Base-by-base conservation (phyloP, 1,140 invertebrate species). In the Scaptomyza hsui region DNA sequence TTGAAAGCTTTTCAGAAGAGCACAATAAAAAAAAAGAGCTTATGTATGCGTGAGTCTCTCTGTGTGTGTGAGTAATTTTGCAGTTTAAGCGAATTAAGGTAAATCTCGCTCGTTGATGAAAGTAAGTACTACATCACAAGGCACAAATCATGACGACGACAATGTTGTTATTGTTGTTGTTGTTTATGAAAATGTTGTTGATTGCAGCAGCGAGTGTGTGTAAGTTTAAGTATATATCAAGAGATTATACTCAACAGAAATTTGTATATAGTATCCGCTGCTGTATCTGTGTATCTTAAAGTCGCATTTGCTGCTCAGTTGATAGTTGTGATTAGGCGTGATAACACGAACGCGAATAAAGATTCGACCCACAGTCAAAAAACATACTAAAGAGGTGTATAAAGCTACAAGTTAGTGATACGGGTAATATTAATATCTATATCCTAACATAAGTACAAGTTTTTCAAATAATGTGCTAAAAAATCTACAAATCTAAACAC, bases 251-350 rank as follows among this genome's bases (percentile, higher is more conserved):
- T 15, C 15, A 63, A 35, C 37, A 39, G 26, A 21, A 15, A 26
- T 35, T 26, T 26, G 26, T 29, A 29, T 29, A 5, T 29, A 6
- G 19, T 21, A 61, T 62, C 32, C 41, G 29, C 39, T 37, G 21
- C 21, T 47, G 15, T 35, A 39, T 65, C 26, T 56, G 42, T 65
- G 55, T 67, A 73, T 72, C 70, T 62, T 61, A 48, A 55, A 52
- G 48, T 39, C 16, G 32, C 32, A 37, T n/a, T 37, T 16, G 7
- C 48, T 55, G 62, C 71, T 88, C 82, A 86, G 82, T 86, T 61
- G 78, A 82, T 70, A 73, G 47, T 68, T 63, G 82, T 61, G 78
- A 88, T 88, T 88, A 88, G 74, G 19, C 52, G 82, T 82, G 82
- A 86, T 86, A 86, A 65, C 70, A 88, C 44, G 49, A 37, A 49